Conservation (phyloP, 1,140 invertebrate genomes). For the Sweltsa coloradensis region DNA sequence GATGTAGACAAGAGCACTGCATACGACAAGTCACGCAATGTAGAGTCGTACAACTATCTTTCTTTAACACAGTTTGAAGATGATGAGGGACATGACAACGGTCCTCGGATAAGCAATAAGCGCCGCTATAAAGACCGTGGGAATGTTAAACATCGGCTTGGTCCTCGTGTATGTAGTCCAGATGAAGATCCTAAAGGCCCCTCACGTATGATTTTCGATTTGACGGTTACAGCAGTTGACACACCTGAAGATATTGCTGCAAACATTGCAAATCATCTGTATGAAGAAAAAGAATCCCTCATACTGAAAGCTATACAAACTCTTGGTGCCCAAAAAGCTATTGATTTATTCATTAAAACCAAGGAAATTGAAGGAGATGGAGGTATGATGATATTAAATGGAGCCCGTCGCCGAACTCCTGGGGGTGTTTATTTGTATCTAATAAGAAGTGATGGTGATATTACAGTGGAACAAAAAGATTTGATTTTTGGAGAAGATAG, state of each 20-base stretch:
- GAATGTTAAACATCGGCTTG: no score
- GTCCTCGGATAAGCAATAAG: no score
- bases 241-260: constrained; percentile 9
- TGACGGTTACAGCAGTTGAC: not conserved
- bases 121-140: no score
- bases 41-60: no score
- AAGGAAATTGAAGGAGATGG: constrained; percentile 29
- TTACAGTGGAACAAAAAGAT: not conserved
- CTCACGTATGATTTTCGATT: no score
- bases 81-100: no score
- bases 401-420: constrained; percentile 29
- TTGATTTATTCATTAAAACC: constrained; percentile 27
- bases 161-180: no score
- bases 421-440: constrained; percentile 34
- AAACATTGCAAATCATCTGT: constrained; percentile 10
- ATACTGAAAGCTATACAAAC: constrained; percentile 25
- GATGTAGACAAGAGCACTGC: no score
- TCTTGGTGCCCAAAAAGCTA: constrained; percentile 26
- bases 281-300: constrained; percentile 8
- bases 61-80: no score
- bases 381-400: constrained; percentile 32
- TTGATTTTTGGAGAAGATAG: no score
- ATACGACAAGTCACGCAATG: no score
- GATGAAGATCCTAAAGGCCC: no score
- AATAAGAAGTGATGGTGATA: not conserved